Evolutionary conservation across 1,140 invertebrate species (phyloP).

Genomic region (Diorhabda sublineata): DNA sequence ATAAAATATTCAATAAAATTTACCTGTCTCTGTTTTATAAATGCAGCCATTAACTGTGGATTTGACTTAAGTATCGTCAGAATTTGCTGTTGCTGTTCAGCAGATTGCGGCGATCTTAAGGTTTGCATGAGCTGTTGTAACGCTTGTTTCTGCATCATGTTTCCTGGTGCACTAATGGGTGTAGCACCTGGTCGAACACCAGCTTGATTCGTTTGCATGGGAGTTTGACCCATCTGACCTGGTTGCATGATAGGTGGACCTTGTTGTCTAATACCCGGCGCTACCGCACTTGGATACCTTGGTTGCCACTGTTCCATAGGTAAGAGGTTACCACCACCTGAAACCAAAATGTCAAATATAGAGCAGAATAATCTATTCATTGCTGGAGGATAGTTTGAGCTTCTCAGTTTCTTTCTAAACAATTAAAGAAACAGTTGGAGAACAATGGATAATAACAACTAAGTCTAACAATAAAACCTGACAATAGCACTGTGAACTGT

Average conservation of each 20-base stretch:
- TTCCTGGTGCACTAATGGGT: constrained; percentile 42
- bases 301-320: constrained; percentile 67
- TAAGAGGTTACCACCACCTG: constrained; percentile 51
- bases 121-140: constrained; percentile 87
- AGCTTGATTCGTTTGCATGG: constrained; percentile 19
- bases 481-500: no score
- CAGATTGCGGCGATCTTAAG: constrained; percentile 81
- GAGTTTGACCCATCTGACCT: constrained; percentile 28
- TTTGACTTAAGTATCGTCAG: constrained; percentile 90
- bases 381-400: no score
- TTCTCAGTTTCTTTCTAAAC: no score
- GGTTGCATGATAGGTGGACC: constrained; percentile 42
- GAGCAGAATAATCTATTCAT: no score
- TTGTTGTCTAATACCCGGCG: constrained; percentile 49
- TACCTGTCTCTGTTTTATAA: constrained; percentile 87
- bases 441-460: no score
- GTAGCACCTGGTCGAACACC: constrained; percentile 38
- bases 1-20: not conserved
- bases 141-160: constrained; percentile 67
- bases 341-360: not conserved
- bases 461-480: no score
- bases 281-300: constrained; percentile 50
- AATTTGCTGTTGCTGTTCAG: constrained; percentile 90
- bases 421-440: no score
- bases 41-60: constrained; percentile 94